These are phyloP conservation scores for Lophura nycthemera DNA, from an alignment of 2,113 vertebrate species.

Conservation along the genomic window DNA sequence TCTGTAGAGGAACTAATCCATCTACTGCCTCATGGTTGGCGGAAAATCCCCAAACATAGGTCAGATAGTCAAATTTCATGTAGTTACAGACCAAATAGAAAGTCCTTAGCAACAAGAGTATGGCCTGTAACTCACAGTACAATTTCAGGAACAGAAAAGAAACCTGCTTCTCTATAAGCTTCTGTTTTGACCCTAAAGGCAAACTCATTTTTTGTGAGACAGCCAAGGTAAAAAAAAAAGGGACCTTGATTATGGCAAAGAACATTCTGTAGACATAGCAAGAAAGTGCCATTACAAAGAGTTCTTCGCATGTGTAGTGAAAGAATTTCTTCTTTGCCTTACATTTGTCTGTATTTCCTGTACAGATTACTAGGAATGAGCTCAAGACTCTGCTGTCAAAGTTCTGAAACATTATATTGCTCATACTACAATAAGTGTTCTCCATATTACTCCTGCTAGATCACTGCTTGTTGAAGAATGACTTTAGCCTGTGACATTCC, in stretches of 20 bases:
- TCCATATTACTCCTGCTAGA: background rate
- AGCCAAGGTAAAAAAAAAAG: background rate
- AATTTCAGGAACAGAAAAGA: background rate
- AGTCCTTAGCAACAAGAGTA: background rate
- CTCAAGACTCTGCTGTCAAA: background rate
- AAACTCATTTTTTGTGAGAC: background rate
- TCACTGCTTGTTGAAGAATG: background rate
- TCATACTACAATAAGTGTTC: background rate
- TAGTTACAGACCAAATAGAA: background rate
- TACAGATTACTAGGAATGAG: background rate
- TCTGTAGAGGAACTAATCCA: background rate
- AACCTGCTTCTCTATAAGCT: background rate
- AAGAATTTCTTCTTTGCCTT: background rate
- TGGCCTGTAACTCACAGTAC: background rate
- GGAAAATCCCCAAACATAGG: background rate
- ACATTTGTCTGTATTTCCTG: background rate
- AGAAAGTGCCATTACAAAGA: background rate
- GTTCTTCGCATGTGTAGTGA: background rate
- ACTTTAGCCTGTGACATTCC: background rate
- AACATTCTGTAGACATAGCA: background rate
- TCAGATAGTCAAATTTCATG: background rate
- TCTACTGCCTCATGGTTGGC: background rate
- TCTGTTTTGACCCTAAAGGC: background rate
- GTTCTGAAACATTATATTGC: background rate
- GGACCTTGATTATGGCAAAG: background rate